These are phyloP conservation scores for Plodia interpunctella DNA, from an alignment of 1,140 invertebrate species.

Conservation along the genomic window DNA sequence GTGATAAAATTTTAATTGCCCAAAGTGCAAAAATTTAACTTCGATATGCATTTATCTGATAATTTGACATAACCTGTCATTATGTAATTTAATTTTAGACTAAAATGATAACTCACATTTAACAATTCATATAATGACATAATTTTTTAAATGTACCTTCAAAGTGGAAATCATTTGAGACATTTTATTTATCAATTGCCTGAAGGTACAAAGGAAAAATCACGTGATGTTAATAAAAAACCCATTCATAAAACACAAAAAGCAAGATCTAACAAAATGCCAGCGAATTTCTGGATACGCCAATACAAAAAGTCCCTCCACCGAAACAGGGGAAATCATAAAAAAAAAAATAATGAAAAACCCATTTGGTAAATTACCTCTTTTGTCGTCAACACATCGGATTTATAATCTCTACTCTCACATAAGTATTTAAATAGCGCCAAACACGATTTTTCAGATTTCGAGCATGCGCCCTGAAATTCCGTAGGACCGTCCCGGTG, in stretches of 20 bases:
- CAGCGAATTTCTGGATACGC: background rate
- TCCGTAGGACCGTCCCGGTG: conserved; percentile 25
- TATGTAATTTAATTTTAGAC: no score
- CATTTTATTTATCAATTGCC: no score
- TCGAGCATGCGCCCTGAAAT: conserved; percentile 39
- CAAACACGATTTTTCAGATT: conserved; percentile 47
- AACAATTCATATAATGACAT: no score
- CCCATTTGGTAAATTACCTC: conserved; percentile 31
- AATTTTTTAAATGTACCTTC: no score
- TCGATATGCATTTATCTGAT: no score
- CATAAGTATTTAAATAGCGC: conserved; percentile 51
- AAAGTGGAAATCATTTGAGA: no score
- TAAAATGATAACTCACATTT: no score
- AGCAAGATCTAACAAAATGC: background rate
- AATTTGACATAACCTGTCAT: no score
- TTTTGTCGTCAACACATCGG: conserved; percentile 25
- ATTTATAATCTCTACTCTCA: conserved; percentile 36
- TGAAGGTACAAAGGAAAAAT: no score
- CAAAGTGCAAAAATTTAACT: no score
- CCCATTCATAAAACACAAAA: conserved; percentile 1
- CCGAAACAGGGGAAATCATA: conserved; percentile 8
- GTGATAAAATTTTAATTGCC: background rate
- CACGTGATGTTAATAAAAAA: no score
- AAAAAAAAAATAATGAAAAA: conserved; percentile 22
- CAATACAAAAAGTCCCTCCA: conserved; percentile 11